Base-by-base conservation (phyloP, 2,797 vertebrate genomes). In the Etheostoma perlongum region DNA sequence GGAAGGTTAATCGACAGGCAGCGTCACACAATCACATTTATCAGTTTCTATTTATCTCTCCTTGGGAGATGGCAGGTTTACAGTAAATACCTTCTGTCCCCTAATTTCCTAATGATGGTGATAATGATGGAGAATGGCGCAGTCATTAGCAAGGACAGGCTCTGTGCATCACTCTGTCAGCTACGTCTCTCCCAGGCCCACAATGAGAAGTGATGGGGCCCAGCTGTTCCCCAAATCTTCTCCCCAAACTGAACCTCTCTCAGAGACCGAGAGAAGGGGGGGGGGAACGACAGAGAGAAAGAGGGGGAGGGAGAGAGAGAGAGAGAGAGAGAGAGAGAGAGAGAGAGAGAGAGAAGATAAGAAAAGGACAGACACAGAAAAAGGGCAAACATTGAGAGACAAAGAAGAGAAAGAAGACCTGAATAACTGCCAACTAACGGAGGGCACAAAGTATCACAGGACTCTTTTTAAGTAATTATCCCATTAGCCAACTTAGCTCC, bases 1-100 rank as follows among this genome's bases (percentile, higher is more conserved):
- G 96, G 96, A 97, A 99, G 98, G 97, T 99, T 99, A 98, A 98
- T 97, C 96, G 96, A 97, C 86, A 95, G 97, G 96, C 96, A 95
- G 95, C 95, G 92, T 96, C 95, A 96, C 94, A 92, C 95, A 94
- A 97, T 96, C 95, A 92, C 97, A 99, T 99, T 98, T 97, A 99
- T 99, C 98, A 99, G 97, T 96, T 97, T 97, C 97, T 98, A 98
- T 99, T 99, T 99, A 98, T 98, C 97, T 98, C 98, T 99, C 97
- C 97, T 98, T 97, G 97, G 98, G 98, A 97, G 97, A 97, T 98
- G 98, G 97, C 98, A 99, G 97, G 96, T 98, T 98, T 99, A 99
- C 98, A 99, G 98, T 99, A 99, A 99, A 99, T 99, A 99, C 98
- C 98, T 98, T 99, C 98, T 99, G 98, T 99, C 98, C 97, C 93